Evolutionary conservation across 2,113 vertebrate species (phyloP), one percentile per base, ranked within the genome.

Genomic region (Ictidomys tridecemlineatus): DNA sequence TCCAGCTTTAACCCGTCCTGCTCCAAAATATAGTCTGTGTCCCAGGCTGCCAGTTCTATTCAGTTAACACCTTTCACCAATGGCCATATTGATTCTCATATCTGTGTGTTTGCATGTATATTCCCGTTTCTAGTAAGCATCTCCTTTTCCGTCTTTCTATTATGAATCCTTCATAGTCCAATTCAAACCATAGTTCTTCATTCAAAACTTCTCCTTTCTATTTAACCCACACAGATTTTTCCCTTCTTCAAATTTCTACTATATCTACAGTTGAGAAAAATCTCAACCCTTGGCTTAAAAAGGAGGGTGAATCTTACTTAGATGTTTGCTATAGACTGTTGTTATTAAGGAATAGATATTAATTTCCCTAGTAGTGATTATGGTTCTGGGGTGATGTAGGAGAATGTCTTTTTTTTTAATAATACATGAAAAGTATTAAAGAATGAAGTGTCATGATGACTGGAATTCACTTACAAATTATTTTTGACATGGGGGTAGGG

Each of bases 401-500:
- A 94, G 8, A 88, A 39, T 53, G 53, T 28, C 61, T 65, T 91
- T 94, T 92, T 96, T 73, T 67, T 67, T 14, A 72, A 86, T 89
- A 83, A 63, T 53, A 70, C 24, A 51, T 92, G 63, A 48, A 26
- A 61, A 48, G 42, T 74, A 37, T 92, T 89, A 80, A 95, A 94
- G 82, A 77, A 95, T 83, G 65, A 65, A 82, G 32, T 85, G 69
- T 84, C 77, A 90, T 63, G 28, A 87, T 67, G 56, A 72, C 92
- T 97, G 77, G 3, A 78, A 48, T 61, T 82, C 37, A 78, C 53
- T 74, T 91, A 48, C 37, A 89, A 95, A 93, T 89, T 85, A 91
- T 79, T 85, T 97, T 97, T 97, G 45, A 89, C 85, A 84, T 58
- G n/a, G 9, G 24, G 42, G 34, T 51, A 39, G 22, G 58, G 45